Percentiles rank a stretch among this genome's conserved stretches.
Evolutionary conservation across 2,888 invertebrate species (phyloP).

Genomic region (Polyommatus iphigenia): DNA sequence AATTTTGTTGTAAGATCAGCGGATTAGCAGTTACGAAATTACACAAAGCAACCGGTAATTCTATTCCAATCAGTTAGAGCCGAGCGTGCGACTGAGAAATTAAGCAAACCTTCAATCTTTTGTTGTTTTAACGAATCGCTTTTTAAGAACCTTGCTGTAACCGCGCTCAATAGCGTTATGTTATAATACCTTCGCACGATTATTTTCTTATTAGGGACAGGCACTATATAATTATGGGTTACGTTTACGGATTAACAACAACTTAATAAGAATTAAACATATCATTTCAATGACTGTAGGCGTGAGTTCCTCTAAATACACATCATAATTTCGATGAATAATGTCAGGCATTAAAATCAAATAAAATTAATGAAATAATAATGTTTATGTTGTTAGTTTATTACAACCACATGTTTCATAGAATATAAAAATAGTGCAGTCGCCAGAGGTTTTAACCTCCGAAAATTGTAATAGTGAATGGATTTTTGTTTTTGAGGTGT

Average conservation of each 20-base stretch:
- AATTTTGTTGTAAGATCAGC: constrained; percentile 4
- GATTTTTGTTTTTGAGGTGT: too few relatives aligned
- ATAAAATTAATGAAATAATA: neutral
- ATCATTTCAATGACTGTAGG: neutral
- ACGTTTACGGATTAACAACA: constrained; percentile 10
- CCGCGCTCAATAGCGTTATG: constrained; percentile 62
- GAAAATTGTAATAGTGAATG: too few relatives aligned
- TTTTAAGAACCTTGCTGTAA: constrained; percentile 70
- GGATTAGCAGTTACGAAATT: constrained; percentile 43
- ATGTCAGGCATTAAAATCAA: neutral
- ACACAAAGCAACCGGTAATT: constrained; percentile 59
- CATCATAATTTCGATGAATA: neutral
- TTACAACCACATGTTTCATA: too few relatives aligned
- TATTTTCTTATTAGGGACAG: constrained; percentile 57
- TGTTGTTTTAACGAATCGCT: constrained; percentile 68
- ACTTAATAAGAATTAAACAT: constrained; percentile 1
- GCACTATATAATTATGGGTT: constrained; percentile 46
- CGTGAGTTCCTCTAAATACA: neutral
- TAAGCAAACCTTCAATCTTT: constrained; percentile 73
- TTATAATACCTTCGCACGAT: constrained; percentile 71
- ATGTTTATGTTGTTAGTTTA: too few relatives aligned
- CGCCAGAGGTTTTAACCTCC: too few relatives aligned
- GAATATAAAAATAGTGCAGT: too few relatives aligned
- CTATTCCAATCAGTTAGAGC: constrained; percentile 59
- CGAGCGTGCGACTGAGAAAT: constrained; percentile 75